Evolutionary conservation across 2,113 vertebrate genomes (phyloP).

Genomic region (Eolophus roseicapilla): DNA sequence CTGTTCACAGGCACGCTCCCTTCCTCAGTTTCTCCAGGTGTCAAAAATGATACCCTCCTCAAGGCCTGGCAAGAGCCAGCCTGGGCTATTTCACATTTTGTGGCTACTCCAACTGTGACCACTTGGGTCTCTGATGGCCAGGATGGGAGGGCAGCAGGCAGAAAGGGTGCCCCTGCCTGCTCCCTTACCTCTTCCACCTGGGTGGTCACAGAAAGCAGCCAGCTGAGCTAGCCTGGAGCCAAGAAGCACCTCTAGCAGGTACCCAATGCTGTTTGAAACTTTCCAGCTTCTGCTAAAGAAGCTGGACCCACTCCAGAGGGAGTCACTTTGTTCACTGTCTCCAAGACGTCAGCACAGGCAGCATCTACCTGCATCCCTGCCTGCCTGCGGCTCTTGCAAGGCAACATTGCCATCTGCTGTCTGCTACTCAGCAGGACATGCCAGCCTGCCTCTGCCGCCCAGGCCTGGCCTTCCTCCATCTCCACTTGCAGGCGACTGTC

Average conservation of each 20-base stretch:
- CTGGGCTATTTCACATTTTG: not conserved
- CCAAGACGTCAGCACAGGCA: not conserved
- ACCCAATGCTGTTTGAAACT: not conserved
- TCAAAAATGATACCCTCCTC: not conserved
- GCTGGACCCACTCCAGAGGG: not conserved
- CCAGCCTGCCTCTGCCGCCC: not conserved
- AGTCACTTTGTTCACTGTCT: not conserved
- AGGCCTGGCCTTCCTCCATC: not conserved
- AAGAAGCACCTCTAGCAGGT: not conserved
- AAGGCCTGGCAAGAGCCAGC: not conserved
- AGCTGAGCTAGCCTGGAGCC: rapidly evolving
- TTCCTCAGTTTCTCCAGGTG: not conserved
- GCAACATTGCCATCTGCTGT: slow-evolving; percentile 65
- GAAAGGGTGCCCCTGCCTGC: not conserved
- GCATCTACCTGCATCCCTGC: not conserved
- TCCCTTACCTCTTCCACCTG: rapidly evolving
- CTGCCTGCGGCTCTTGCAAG: not conserved
- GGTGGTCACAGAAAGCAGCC: not conserved
- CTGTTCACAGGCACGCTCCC: rapidly evolving
- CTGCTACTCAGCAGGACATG: not conserved
- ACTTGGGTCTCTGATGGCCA: not conserved
- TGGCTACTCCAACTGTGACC: not conserved
- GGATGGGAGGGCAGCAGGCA: not conserved
- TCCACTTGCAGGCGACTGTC: too few species aligned
- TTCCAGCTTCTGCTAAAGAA: not conserved